Percentiles rank a stretch among this genome's conserved stretches.
Conservation (phyloP, 1,140 invertebrate genomes). For the Ladona fulva region DNA sequence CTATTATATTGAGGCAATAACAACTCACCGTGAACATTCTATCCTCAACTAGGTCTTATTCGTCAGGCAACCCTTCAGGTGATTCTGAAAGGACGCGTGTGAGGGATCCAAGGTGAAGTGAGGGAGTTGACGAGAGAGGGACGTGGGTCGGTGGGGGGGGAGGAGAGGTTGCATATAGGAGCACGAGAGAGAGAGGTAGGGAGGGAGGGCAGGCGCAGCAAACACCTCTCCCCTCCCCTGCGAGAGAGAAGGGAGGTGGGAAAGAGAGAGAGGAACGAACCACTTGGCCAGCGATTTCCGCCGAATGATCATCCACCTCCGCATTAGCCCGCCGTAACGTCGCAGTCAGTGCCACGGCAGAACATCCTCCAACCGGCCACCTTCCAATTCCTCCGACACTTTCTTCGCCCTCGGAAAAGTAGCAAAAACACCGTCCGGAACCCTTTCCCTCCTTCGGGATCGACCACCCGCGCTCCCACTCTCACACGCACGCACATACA, state of each 20-base stretch:
- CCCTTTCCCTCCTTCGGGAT: background rate
- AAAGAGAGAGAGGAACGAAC: background rate
- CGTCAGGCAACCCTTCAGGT: background rate
- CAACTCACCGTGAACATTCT: too few species aligned
- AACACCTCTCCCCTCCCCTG: too few species aligned
- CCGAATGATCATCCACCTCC: background rate
- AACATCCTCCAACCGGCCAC: background rate
- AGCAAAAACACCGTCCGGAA: background rate
- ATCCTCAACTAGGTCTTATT: background rate
- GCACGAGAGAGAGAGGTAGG: background rate
- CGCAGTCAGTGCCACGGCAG: background rate
- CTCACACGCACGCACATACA: background rate
- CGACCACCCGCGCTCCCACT: background rate
- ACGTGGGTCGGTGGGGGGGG: background rate
- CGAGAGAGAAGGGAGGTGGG: background rate
- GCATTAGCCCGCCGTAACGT: background rate
- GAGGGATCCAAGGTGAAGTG: background rate
- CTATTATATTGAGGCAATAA: too few species aligned
- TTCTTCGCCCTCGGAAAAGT: background rate
- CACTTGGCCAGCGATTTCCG: constrained; percentile 6
- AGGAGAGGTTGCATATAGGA: background rate
- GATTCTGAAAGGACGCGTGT: background rate
- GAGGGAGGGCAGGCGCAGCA: background rate
- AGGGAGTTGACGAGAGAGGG: background rate
- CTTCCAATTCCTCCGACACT: background rate